Base-by-base conservation (phyloP, 92 coral and sea anemone species). In the Epizoanthus scotinus region DNA sequence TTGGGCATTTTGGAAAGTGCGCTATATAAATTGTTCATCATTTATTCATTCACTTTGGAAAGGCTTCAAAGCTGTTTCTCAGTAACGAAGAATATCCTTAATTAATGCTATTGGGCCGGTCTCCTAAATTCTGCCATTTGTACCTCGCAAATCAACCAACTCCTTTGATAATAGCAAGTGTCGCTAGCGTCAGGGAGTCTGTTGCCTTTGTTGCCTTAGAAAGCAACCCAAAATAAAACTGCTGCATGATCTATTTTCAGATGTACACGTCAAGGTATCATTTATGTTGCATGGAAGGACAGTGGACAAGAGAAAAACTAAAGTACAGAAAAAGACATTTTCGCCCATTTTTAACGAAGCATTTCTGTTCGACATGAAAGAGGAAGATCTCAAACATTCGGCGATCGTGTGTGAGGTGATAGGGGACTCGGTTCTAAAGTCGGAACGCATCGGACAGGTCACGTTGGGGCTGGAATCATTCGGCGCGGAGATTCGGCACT, bases 331-430 rank as follows among this genome's bases (percentile, higher is more conserved):
- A 53, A 82, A 83, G 64, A 82, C 94, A n/a, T 58, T 86, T 14
- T 87, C 78, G 53, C 94, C 97, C 34, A 88, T 95, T 53, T 95
- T 90, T 87, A 95, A 95, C 88, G 98, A 95, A 78, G 84, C 85
- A 63, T 91, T 95, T 47, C 79, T 85, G n/a, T 95, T 95, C 61
- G 87, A 90, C 54, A 88, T 90, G 85, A 78, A 47, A 79, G 93
- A 89, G 42, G 98, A 93, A 59, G 95, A 93, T 53, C 67, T 93
- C 12, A 85, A 78, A 15, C 78, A 91, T 79, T 91, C 98, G 6
- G 82, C 87, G 57, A 66, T 95, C 18, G 81, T 72, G 71, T 93
- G 94, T 65, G 98, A 95, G 50, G 95, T 93, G 13, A 80, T 88
- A 36, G 89, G 95, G 13, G 98, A 95, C 59, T 88, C 94, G n/a